A percentile compares a stretch with the other conserved stretches of the same genome.
Evolutionary conservation across 2,797 vertebrate genomes (phyloP).

Genomic region (Botia almorhae): DNA sequence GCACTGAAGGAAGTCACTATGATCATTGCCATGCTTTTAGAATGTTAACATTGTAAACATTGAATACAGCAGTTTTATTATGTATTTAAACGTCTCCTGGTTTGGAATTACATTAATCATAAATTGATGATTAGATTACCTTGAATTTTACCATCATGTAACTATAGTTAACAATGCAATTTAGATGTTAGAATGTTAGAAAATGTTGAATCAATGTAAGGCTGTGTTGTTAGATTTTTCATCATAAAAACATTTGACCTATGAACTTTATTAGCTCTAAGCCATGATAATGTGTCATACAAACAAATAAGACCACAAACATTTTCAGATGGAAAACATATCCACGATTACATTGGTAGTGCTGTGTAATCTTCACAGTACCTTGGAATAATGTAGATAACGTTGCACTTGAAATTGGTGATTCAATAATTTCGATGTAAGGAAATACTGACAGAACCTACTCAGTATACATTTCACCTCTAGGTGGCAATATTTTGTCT

Average conservation of each 20-base stretch:
- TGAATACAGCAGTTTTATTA: background rate
- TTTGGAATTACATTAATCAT: background rate
- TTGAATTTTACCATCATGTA: background rate
- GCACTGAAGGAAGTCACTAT: background rate
- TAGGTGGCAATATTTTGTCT: constrained; percentile 41
- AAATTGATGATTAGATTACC: background rate
- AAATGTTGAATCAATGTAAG: background rate
- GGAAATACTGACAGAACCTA: too few species aligned
- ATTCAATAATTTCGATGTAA: too few species aligned
- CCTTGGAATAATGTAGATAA: background rate
- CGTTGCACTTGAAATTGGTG: too few species aligned
- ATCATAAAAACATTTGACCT: background rate
- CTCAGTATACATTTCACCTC: background rate
- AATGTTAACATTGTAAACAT: background rate
- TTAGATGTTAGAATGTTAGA: background rate
- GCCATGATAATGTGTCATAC: background rate
- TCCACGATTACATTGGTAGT: too few species aligned
- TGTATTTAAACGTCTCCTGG: background rate
- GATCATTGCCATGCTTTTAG: constrained; percentile 1
- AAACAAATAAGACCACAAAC: background rate
- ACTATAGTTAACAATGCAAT: background rate
- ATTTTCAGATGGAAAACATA: background rate
- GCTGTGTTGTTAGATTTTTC: background rate
- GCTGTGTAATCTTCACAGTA: too few species aligned
- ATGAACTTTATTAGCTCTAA: too few species aligned